Percentiles rank a stretch among this genome's conserved stretches.
Conservation (phyloP, 64 coral and sea anemone genomes). For the Orbicella faveolata region DNA sequence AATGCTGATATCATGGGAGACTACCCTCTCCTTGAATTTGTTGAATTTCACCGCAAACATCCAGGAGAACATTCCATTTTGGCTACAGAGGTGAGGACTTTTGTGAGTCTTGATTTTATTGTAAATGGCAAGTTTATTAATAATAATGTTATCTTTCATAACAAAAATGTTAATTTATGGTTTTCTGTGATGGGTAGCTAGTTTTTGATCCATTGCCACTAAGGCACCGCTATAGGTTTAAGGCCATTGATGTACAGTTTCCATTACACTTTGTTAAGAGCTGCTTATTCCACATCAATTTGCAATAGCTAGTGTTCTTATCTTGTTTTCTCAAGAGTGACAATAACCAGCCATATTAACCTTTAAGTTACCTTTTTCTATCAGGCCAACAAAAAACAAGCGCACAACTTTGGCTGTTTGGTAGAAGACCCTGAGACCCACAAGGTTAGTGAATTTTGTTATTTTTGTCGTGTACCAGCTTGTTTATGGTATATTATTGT, state of each 20-base stretch:
- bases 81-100: slow-evolving; percentile 80
- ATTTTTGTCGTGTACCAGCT: not conserved
- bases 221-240: no score
- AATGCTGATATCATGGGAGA: slow-evolving; percentile 94
- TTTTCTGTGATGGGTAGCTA: no score
- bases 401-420: slow-evolving; percentile 88
- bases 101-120: no score
- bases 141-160: no score
- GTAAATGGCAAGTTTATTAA: no score
- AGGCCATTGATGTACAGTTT: no score
- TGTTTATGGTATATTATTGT: not conserved
- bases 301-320: no score
- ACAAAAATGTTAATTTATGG: no score
- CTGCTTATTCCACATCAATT: no score
- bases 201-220: no score
- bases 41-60: slow-evolving; percentile 89
- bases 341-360: no score
- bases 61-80: slow-evolving; percentile 90
- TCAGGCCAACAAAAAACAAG: slow-evolving; percentile 90
- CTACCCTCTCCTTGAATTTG: slow-evolving; percentile 84
- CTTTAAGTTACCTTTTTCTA: not conserved
- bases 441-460: slow-evolving; percentile 56
- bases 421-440: slow-evolving; percentile 93
- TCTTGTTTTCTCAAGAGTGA: not conserved
- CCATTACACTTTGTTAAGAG: no score